A percentile compares a stretch with the other conserved stretches of the same genome.
phyloP scores from a whole-genome alignment of 2,113 vertebrate genomes.

The Mobula birostris region DNA sequence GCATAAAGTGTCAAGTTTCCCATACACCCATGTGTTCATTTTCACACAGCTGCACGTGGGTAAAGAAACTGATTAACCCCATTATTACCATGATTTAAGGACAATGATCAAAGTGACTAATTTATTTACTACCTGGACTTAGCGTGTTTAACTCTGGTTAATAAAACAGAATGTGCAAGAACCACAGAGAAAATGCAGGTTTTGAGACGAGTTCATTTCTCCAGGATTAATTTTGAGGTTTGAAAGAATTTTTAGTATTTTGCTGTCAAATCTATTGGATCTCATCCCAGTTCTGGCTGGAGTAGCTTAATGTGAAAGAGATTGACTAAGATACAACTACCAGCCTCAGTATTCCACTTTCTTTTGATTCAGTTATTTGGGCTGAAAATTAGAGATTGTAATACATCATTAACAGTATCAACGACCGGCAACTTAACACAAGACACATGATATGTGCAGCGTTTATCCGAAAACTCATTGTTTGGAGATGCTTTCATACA shows the following conservation, averaged over 20 bases:
- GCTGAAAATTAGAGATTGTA: not conserved
- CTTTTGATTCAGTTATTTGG: not conserved
- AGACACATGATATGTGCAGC: not conserved
- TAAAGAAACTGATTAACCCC: not conserved
- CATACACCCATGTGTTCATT: not conserved
- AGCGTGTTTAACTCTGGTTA: not conserved
- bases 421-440: not conserved
- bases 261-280: not conserved
- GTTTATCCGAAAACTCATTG: not conserved
- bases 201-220: not conserved
- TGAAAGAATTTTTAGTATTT: not conserved
- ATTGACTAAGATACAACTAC: not conserved
- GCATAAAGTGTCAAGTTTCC: not conserved
- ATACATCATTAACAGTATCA: not conserved
- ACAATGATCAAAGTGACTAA: not conserved
- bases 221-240: not conserved
- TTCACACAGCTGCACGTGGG: not conserved
- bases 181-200: not conserved
- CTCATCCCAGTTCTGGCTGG: not conserved
- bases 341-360: not conserved
- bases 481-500: not conserved
- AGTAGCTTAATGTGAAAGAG: not conserved
- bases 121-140: not conserved
- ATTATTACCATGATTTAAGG: not conserved
- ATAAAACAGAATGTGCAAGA: not conserved